Percentiles rank a stretch among this genome's conserved stretches.
These are phyloP conservation scores for Operophtera brumata DNA, from an alignment of 2,888 invertebrate genomes.

Conservation along the genomic window DNA sequence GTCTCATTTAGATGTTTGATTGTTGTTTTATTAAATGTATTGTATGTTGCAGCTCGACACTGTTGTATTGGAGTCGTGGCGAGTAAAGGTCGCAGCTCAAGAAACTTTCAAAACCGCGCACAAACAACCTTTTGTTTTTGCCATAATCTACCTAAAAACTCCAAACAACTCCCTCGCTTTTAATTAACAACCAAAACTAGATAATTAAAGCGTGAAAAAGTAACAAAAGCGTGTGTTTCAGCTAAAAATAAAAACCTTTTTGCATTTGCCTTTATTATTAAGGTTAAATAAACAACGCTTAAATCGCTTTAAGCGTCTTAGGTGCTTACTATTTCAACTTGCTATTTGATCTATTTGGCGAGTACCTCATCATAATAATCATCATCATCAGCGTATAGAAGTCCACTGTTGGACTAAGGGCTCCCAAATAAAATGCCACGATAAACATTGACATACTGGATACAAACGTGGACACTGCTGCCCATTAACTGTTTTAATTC, in stretches of 20 bases:
- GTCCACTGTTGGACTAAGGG: too few relatives aligned
- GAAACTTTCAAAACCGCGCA: constrained; percentile 25
- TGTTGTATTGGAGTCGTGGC: constrained; percentile 27
- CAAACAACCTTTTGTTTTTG: constrained; percentile 32
- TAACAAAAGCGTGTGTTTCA: neutral
- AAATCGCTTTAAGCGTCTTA: too few relatives aligned
- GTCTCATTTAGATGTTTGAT: constrained; percentile 8
- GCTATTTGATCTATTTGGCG: too few relatives aligned
- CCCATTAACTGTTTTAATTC: too few relatives aligned
- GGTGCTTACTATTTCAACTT: too few relatives aligned
- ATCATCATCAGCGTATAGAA: too few relatives aligned
- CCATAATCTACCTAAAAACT: constrained; percentile 37
- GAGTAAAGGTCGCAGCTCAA: constrained; percentile 35
- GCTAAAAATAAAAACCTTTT: neutral
- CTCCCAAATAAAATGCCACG: too few relatives aligned
- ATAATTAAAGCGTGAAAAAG: constrained; percentile 36
- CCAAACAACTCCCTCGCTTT: constrained; percentile 37
- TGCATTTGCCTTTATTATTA: neutral
- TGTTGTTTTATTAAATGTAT: constrained; percentile 13
- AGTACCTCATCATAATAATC: too few relatives aligned
- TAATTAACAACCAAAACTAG: constrained; percentile 41
- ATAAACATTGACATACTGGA: too few relatives aligned
- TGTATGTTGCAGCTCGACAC: neutral
- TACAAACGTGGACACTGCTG: too few relatives aligned
- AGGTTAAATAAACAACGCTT: too few relatives aligned